Evolutionary conservation across 2,113 vertebrate genomes (phyloP).

Genomic region (Clarias magur): DNA sequence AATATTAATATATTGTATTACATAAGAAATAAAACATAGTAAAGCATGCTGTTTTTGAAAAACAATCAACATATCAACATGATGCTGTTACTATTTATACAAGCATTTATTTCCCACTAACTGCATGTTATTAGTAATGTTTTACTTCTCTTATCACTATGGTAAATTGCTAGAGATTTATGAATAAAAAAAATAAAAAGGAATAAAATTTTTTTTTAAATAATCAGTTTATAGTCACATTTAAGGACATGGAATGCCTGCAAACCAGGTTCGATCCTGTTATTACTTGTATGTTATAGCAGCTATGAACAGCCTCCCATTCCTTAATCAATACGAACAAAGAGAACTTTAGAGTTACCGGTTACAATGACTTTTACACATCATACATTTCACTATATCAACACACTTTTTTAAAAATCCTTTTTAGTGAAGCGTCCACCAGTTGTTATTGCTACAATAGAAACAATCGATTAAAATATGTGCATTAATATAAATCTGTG

Average conservation of each 20-base stretch:
- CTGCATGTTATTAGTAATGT: not conserved
- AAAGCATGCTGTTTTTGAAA: not conserved
- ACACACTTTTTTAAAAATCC: not conserved
- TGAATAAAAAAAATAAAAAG: not conserved
- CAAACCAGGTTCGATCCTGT: not conserved
- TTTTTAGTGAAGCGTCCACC: not conserved
- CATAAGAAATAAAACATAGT: not conserved
- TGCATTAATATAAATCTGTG: not conserved
- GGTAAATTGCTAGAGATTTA: not conserved
- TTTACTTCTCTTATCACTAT: not conserved
- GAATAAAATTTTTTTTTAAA: not conserved
- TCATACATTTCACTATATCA: not conserved
- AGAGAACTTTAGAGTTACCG: not conserved
- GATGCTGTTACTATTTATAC: not conserved
- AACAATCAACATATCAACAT: not conserved
- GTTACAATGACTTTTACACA: not conserved
- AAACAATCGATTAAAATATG: not conserved
- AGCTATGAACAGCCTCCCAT: not conserved
- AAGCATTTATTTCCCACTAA: not conserved
- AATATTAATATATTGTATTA: not conserved
- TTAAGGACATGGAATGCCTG: not conserved
- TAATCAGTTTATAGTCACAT: not conserved
- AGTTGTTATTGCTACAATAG: not conserved
- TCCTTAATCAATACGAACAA: not conserved
- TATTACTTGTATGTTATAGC: not conserved